Base-by-base conservation (phyloP, 2,888 invertebrate genomes). In the Torymus aiolomorphi region DNA sequence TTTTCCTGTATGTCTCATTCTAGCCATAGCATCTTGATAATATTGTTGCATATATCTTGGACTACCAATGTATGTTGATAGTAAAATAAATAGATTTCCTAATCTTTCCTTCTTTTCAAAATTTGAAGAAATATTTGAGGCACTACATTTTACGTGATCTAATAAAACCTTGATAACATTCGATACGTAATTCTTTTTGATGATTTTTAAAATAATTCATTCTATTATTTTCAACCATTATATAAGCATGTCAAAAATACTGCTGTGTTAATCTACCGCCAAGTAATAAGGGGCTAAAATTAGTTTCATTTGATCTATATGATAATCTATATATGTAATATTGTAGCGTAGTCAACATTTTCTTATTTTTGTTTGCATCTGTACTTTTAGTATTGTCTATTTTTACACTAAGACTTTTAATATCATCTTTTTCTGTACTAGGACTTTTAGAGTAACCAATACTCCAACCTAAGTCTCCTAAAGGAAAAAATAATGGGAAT, bases 101-200 rank as follows among this genome's bases (percentile, higher is more conserved):
- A 52, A 12, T 52, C 52, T 52, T 52, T 1, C 52, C 13, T 52
- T 52, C 13, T 14, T 56, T 49, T 67, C n/a, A 54, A 52, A 69
- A 52, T 20, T 76, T 59, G 67, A 16, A 2, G 76, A 76, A 20
- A 56, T 14, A 62, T 76, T 76, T 42, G 69, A 59, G 11, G 52
- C 76, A 61, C 69, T 67, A 51, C 49, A 13, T 54, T 52, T 54
- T 18, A 76, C 59, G 18, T 67, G 69, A 76, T 76, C 69, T 51
- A 69, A 61, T 52, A 69, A 59, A 31, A n/a, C 76, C 69, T 54
- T 77, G 71, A 72, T 77, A 77, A 24, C 77, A 71, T 71, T 77
- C 71, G 42, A 77, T 71, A 24, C 70, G 61, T 62, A 76, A 62
- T 57, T 71, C 16, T 67, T 63, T 65, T 56, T 71, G 71, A 77